These are phyloP conservation scores for Zelleria hepariella DNA, from an alignment of 2,888 invertebrate genomes.

Conservation along the genomic window DNA sequence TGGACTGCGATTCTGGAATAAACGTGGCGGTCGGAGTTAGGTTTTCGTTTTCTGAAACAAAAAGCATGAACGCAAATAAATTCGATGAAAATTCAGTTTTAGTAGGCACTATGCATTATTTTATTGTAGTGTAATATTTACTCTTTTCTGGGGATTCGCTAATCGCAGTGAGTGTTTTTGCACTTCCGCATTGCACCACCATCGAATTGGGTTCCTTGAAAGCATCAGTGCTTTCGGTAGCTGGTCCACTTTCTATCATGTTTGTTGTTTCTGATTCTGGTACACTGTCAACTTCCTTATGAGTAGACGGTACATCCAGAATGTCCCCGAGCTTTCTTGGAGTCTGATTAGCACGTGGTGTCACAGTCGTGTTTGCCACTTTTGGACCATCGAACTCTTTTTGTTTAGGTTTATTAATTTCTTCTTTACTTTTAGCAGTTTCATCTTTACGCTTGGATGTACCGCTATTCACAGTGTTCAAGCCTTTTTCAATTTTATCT, in stretches of 20 bases:
- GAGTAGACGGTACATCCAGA: no score
- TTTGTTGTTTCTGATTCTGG: neutral
- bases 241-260: neutral
- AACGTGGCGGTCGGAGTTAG: neutral
- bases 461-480: neutral
- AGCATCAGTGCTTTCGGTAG: neutral
- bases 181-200: slow-evolving; percentile 7
- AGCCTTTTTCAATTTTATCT: neutral
- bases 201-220: slow-evolving; percentile 28
- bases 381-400: no score
- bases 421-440: no score
- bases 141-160: neutral
- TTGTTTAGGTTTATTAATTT: no score
- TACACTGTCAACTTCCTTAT: neutral
- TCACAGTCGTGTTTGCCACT: no score
- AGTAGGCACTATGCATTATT: no score
- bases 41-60: neutral
- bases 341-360: no score
- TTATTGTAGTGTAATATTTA: no score
- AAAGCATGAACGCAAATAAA: slow-evolving; percentile 1
- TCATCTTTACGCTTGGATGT: no score
- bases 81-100: no score
- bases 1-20: neutral
- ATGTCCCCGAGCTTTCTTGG: no score
- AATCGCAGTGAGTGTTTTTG: neutral